Percentiles rank a stretch among this genome's conserved stretches.
phyloP scores from a whole-genome alignment of 2,888 invertebrate genomes.

The Dasypogon diadema region DNA sequence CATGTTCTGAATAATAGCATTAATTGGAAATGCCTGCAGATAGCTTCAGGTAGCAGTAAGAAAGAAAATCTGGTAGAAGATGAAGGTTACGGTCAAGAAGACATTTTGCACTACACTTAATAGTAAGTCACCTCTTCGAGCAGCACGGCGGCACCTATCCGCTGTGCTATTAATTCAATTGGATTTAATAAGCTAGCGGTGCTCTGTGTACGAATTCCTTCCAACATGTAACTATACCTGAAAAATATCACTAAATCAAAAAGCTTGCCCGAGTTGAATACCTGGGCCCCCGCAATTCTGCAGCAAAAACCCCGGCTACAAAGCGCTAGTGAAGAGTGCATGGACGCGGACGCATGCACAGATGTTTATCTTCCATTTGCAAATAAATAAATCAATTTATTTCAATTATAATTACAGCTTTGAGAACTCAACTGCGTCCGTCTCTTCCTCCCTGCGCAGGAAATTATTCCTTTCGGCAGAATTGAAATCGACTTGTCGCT shows the following conservation, averaged over 20 bases:
- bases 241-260: not conserved
- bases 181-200: no score
- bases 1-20: no score
- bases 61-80: no score
- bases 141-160: no score
- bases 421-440: not conserved
- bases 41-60: no score
- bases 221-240: no score
- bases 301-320: not conserved
- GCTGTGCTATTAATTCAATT: no score
- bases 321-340: not conserved
- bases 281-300: not conserved
- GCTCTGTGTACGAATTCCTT: no score
- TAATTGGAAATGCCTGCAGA: no score
- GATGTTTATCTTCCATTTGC: constrained; percentile 55
- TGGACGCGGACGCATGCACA: constrained; percentile 40
- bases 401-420: constrained; percentile 66
- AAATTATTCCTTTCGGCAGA: constrained; percentile 42
- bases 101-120: no score
- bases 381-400: constrained; percentile 67
- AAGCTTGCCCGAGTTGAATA: not conserved
- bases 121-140: no score
- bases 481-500: constrained; percentile 53
- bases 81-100: no score
- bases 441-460: not conserved